A percentile compares a stretch with the other conserved stretches of the same genome.
phyloP scores from a whole-genome alignment of 1,140 invertebrate genomes.

The Scaptomyza hsui region DNA sequence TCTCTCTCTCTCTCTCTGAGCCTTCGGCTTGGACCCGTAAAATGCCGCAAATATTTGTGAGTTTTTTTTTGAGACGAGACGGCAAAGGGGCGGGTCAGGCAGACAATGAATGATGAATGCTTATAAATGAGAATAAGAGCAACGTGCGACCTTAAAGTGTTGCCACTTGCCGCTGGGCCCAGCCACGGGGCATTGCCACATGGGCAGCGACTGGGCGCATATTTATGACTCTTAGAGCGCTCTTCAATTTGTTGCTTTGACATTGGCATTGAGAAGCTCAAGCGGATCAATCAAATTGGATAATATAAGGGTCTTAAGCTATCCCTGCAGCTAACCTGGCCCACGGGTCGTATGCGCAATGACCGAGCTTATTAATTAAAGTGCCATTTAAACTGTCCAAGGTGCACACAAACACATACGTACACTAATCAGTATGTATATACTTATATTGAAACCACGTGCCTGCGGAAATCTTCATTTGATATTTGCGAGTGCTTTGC shows the following conservation, averaged over 20 bases:
- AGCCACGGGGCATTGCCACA: slow-evolving; percentile 27
- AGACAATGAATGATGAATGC: slow-evolving; percentile 75
- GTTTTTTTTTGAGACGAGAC: slow-evolving; percentile 44
- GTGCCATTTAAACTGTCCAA: slow-evolving; percentile 50
- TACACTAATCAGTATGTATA: not conserved
- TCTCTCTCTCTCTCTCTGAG: slow-evolving; percentile 4
- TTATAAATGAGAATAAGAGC: slow-evolving; percentile 70
- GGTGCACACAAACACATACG: slow-evolving; percentile 14
- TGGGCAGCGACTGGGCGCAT: slow-evolving; percentile 33
- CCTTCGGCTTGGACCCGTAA: slow-evolving; percentile 1
- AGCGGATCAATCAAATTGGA: slow-evolving; percentile 23
- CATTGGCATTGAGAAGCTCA: slow-evolving; percentile 38
- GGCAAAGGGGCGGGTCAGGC: slow-evolving; percentile 1
- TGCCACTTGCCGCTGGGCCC: slow-evolving; percentile 37
- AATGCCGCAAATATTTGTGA: slow-evolving; percentile 61
- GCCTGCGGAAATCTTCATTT: slow-evolving; percentile 59
- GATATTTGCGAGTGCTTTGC: slow-evolving; percentile 32
- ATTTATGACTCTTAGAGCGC: slow-evolving; percentile 51
- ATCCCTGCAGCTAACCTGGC: slow-evolving; percentile 33
- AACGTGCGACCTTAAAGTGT: slow-evolving; percentile 61
- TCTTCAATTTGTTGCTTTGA: slow-evolving; percentile 43
- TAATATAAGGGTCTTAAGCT: slow-evolving; percentile 27
- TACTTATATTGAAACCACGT: slow-evolving; percentile 40
- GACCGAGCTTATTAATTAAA: slow-evolving; percentile 53
- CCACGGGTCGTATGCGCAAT: slow-evolving; percentile 30